phyloP scores from a whole-genome alignment of 2,888 invertebrate species.

The Ligdia adustata region DNA sequence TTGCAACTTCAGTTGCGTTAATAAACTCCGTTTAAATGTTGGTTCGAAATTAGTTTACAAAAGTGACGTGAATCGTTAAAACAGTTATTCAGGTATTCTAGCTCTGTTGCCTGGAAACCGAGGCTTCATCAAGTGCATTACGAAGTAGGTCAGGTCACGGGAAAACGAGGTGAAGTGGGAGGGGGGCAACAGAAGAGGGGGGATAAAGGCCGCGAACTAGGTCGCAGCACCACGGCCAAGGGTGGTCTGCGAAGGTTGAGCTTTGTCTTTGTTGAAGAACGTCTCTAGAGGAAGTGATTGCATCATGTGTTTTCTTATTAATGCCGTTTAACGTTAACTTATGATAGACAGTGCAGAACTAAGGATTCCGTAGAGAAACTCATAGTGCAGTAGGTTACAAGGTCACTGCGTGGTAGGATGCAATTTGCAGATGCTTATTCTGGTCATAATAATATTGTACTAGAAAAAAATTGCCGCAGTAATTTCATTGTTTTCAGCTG shows the following conservation, averaged over 20 bases:
- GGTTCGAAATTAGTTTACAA: neutral
- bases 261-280: constrained; percentile 58
- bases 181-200: constrained; percentile 32
- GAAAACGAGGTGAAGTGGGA: constrained; percentile 48
- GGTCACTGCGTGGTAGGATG: constrained; percentile 17
- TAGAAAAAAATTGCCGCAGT: no score
- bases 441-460: constrained; percentile 5
- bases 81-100: constrained; percentile 17
- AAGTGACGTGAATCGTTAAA: neutral
- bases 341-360: constrained; percentile 1
- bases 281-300: constrained; percentile 20
- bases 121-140: constrained; percentile 71
- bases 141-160: constrained; percentile 73
- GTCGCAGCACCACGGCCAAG: constrained; percentile 81
- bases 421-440: constrained; percentile 15
- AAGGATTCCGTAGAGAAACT: constrained; percentile 9
- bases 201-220: constrained; percentile 60
- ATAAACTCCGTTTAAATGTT: neutral
- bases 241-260: constrained; percentile 77
- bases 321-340: constrained; percentile 7
- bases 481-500: constrained; percentile 2
- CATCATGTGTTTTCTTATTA: constrained; percentile 13
- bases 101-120: constrained; percentile 48
- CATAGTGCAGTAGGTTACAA: constrained; percentile 13
- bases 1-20: no score